Conservation (phyloP, 2,888 invertebrate genomes). For the Cataglyphis rosenhaueri region DNA sequence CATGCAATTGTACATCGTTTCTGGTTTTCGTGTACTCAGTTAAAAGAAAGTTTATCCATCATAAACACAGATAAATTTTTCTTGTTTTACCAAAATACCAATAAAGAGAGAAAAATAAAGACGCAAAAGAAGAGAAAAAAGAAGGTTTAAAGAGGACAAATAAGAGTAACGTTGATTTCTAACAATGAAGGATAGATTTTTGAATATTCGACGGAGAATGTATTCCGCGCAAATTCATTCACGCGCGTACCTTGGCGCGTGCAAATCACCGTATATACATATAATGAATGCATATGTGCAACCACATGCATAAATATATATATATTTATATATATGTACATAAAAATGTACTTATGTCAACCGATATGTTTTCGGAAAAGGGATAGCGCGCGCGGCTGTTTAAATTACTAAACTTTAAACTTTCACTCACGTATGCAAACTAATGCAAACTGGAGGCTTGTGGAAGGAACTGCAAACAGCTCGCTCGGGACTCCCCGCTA, state of each 20-base stretch:
- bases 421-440: constrained; percentile 82
- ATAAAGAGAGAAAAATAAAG: constrained; percentile 21
- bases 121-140: constrained; percentile 37
- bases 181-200: constrained; percentile 62
- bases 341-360: background rate
- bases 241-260: background rate
- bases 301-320: background rate
- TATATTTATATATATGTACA: constrained; percentile 45
- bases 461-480: constrained; percentile 82
- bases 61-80: constrained; percentile 49
- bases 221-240: constrained; percentile 8
- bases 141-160: background rate
- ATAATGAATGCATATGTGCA: constrained; percentile 37
- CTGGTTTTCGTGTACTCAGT: background rate
- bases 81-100: constrained; percentile 48
- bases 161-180: constrained; percentile 26
- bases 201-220: constrained; percentile 69
- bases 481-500: constrained; percentile 78
- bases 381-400: constrained; percentile 76
- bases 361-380: constrained; percentile 71
- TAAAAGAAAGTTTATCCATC: constrained; percentile 7
- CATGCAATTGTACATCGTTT: background rate
- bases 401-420: constrained; percentile 83
- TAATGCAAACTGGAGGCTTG: constrained; percentile 82
- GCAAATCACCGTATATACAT: constrained; percentile 16